phyloP scores from a whole-genome alignment of 2,888 invertebrate species.

The Erebia aethiops region DNA sequence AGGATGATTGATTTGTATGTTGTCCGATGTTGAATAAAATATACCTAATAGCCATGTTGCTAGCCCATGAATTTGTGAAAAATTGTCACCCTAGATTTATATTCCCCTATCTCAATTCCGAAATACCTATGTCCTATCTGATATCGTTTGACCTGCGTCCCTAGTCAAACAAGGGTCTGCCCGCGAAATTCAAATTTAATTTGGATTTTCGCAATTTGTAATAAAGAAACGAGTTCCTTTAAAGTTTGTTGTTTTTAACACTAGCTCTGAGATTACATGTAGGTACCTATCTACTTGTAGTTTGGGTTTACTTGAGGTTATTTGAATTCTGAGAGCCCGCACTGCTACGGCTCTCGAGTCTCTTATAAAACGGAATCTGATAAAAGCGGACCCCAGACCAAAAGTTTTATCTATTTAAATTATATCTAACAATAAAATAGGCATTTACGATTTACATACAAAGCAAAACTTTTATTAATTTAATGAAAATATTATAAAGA shows the following conservation, averaged over 20 bases:
- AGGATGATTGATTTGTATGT: neutral
- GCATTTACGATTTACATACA: too few relatives aligned
- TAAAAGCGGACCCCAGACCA: neutral
- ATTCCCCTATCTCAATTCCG: neutral
- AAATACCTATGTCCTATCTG: neutral
- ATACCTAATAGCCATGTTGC: neutral
- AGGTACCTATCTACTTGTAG: too few relatives aligned
- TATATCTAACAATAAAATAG: too few relatives aligned
- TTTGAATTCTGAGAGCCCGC: neutral
- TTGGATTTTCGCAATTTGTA: too few relatives aligned
- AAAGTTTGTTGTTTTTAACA: neutral
- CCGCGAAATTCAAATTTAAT: too few relatives aligned
- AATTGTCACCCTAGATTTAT: constrained; percentile 5
- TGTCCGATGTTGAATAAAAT: neutral
- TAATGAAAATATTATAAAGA: too few relatives aligned
- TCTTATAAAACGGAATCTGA: constrained; percentile 4
- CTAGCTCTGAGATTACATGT: neutral
- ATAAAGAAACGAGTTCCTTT: too few relatives aligned
- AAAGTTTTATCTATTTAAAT: constrained; percentile 1
- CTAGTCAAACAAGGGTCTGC: too few relatives aligned
- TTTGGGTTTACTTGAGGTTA: neutral
- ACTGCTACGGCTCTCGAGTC: constrained; percentile 1
- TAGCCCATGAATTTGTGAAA: neutral
- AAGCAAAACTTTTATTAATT: too few relatives aligned
- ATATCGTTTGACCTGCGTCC: too few relatives aligned